phyloP scores from a whole-genome alignment of 2,113 vertebrate genomes.

The Sturnus vulgaris region DNA sequence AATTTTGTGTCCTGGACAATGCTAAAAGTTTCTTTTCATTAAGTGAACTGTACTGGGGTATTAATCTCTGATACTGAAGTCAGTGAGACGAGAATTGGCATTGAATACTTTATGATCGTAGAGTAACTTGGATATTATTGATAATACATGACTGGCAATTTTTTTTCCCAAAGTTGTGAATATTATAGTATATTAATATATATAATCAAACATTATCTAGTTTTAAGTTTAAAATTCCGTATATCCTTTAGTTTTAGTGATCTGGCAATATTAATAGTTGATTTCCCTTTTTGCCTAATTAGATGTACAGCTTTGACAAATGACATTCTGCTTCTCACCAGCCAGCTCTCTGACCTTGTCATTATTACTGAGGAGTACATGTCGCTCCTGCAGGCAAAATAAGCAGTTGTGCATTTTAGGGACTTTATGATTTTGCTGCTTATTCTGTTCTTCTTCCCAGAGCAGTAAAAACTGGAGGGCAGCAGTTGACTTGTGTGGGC shows the following conservation, averaged over 20 bases:
- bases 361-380: constrained; percentile 63
- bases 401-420: constrained; percentile 63
- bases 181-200: not conserved
- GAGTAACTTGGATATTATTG: not conserved
- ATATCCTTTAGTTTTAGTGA: not conserved
- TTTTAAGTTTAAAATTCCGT: not conserved
- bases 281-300: constrained; percentile 62
- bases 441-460: constrained; percentile 67
- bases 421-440: constrained; percentile 31
- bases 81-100: not conserved
- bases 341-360: constrained; percentile 73
- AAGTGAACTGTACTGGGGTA: not conserved
- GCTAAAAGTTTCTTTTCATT: not conserved
- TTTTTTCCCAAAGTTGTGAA: not conserved
- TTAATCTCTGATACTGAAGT: not conserved
- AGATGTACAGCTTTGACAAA: constrained; percentile 69
- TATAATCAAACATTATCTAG: not conserved
- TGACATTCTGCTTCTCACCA: constrained; percentile 48
- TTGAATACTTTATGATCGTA: not conserved
- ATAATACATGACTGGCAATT: not conserved
- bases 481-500: constrained; percentile 91
- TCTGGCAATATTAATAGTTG: not conserved
- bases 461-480: constrained; percentile 96
- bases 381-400: constrained; percentile 22
- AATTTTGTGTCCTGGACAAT: not conserved